phyloP scores from a whole-genome alignment of 2,113 vertebrate genomes.

The Erythrocebus patas region DNA sequence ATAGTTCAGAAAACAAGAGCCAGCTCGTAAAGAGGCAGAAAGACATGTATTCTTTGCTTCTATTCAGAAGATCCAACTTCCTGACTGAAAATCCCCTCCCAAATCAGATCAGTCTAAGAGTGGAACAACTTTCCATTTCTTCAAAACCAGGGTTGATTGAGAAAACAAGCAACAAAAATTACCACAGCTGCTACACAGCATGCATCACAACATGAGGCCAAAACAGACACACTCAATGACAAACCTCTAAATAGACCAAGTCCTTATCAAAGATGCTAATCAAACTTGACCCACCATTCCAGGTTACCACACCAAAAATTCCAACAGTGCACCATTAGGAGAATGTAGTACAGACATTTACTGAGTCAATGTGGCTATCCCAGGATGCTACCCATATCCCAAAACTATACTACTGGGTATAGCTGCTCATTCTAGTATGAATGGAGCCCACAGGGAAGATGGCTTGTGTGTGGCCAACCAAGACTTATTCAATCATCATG shows the following conservation, averaged over 20 bases:
- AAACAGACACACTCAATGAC: background rate
- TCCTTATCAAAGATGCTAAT: constrained; percentile 14
- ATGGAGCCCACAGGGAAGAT: background rate
- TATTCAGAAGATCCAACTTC: background rate
- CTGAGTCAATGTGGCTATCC: background rate
- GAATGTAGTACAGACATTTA: background rate
- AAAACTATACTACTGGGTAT: background rate
- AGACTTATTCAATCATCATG: background rate
- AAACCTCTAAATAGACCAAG: background rate
- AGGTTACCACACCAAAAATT: background rate
- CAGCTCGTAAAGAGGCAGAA: constrained; percentile 15
- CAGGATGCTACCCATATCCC: background rate
- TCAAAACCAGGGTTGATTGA: constrained; percentile 6
- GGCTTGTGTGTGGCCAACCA: background rate
- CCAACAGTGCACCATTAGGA: background rate
- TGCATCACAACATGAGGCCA: background rate
- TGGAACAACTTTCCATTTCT: constrained; percentile 4
- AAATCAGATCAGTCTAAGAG: background rate
- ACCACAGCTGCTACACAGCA: constrained; percentile 13
- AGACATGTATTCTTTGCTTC: background rate
- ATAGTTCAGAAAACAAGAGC: constrained; percentile 21
- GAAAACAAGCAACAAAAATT: constrained; percentile 56
- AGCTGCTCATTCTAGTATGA: background rate
- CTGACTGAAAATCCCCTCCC: background rate
- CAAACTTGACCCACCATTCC: background rate